Base-by-base conservation (phyloP, 2,113 vertebrate species). In the Ptilonorhynchus violaceus region DNA sequence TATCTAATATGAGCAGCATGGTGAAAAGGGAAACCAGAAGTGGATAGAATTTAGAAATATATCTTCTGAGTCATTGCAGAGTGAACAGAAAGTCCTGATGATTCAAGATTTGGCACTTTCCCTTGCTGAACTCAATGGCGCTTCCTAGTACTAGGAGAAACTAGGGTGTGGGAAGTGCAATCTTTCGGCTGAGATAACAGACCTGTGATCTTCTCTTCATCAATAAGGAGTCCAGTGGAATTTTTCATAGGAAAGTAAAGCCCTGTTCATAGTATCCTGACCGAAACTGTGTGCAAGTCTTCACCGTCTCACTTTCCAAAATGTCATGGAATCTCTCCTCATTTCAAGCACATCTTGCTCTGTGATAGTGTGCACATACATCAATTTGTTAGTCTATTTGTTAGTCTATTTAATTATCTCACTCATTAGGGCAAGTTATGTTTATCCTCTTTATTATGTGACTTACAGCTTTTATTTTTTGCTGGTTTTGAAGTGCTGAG, bases 51-150 rank as follows among this genome's bases (percentile, higher is more conserved):
- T 92, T 96, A 74, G 64, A 89, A 92, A 73, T 76, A 25, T 49
- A 70, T 90, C 58, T 77, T 96, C 64, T 93, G 94, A 97, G 74
- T 97, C 95, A 96, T 28, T 74, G 39, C 0, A 0, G 82, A 76
- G 49, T 55, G 80, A 96, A 49, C 86, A 90, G 94, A 75, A 91
- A 91, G 78, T 93, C 30, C 55, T 92, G 79, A 60, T 97, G 94
- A 96, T 84, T 96, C 93, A 96, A 80, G 84, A 74, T 58, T 94
- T 96, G 94, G 86, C 95, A 85, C 74, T 78, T 96, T 95, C 73
- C 31, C 68, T 42, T 79, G 46, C 50, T 89, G 84, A 94, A 92
- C 72, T 20, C 31, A 86, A 67, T 60, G 86, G 24, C 73, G 91
- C 59, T 49, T 93, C 22, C 44, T 52, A 31, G 74, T 58, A 70